Evolutionary conservation across 2,888 invertebrate species (phyloP).

Genomic region (Idaea dimidiata): DNA sequence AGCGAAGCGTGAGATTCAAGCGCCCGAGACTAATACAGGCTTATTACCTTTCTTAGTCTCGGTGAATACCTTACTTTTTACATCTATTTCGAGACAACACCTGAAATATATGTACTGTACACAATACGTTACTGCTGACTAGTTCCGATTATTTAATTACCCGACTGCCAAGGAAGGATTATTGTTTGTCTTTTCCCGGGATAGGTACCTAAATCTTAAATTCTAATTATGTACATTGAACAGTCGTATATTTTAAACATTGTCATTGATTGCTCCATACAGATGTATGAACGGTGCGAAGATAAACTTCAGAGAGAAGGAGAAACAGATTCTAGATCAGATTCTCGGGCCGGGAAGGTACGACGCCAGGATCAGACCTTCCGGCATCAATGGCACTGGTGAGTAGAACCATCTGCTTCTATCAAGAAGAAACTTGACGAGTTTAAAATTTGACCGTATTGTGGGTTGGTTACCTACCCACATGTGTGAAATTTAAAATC

Average conservation of each 20-base stretch:
- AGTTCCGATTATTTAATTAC: too few species aligned
- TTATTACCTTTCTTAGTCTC: too few species aligned
- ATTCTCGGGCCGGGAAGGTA: constrained; percentile 94
- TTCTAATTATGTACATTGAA: too few species aligned
- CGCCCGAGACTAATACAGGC: too few species aligned
- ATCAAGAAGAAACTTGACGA: neutral
- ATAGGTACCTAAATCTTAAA: too few species aligned
- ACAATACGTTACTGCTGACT: too few species aligned
- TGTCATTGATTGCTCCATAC: constrained; percentile 47
- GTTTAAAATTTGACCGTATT: neutral
- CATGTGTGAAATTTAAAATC: neutral
- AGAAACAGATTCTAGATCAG: constrained; percentile 96
- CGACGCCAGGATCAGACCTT: constrained; percentile 95
- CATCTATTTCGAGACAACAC: too few species aligned
- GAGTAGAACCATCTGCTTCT: constrained; percentile 55
- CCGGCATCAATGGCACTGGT: constrained; percentile 97
- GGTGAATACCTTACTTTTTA: too few species aligned
- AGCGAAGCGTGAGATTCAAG: too few species aligned
- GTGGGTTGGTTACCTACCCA: neutral
- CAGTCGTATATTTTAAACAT: neutral
- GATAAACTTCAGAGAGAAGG: constrained; percentile 96
- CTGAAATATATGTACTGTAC: too few species aligned
- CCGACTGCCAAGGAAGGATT: too few species aligned
- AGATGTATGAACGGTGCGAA: constrained; percentile 88
- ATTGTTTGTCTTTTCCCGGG: too few species aligned